These are phyloP conservation scores for Caenorhabditis zanzibari DNA, from an alignment of 2,888 invertebrate species.

Conservation along the genomic window DNA sequence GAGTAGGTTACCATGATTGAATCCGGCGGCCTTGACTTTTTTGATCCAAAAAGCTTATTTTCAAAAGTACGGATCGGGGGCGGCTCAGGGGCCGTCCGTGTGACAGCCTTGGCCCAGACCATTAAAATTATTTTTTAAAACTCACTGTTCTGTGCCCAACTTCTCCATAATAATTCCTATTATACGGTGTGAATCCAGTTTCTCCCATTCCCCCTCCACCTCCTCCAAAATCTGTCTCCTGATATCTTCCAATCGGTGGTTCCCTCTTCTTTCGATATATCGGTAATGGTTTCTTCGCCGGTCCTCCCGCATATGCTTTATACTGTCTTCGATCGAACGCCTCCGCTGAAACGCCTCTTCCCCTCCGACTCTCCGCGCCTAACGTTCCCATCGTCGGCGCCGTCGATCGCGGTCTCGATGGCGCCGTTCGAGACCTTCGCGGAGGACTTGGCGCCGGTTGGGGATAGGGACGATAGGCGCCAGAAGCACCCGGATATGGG, in stretches of 20 bases:
- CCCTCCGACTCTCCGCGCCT: constrained; percentile 57
- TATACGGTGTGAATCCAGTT: constrained; percentile 47
- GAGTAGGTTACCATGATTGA: too few species aligned
- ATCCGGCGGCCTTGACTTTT: too few species aligned
- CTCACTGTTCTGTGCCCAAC: constrained; percentile 42
- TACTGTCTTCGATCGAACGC: constrained; percentile 64
- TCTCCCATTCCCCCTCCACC: constrained; percentile 34
- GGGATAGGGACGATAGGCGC: constrained; percentile 77
- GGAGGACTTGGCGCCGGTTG: constrained; percentile 77
- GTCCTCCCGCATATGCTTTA: constrained; percentile 48
- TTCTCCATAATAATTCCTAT: constrained; percentile 62
- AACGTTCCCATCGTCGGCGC: constrained; percentile 62
- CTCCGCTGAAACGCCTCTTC: constrained; percentile 75
- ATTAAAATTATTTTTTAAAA: not conserved
- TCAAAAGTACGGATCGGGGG: too few species aligned
- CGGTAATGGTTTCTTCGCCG: constrained; percentile 67
- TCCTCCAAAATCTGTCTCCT: constrained; percentile 76
- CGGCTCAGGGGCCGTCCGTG: too few species aligned
- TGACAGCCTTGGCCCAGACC: too few species aligned
- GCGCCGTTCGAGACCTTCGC: constrained; percentile 76
- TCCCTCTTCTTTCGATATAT: constrained; percentile 76
- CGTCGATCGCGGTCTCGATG: constrained; percentile 71
- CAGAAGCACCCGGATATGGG: constrained; percentile 70
- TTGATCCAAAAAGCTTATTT: too few species aligned
- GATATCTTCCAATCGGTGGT: constrained; percentile 64